Base-by-base conservation (phyloP, 2,113 vertebrate species). In the Phalacrocorax aristotelis region DNA sequence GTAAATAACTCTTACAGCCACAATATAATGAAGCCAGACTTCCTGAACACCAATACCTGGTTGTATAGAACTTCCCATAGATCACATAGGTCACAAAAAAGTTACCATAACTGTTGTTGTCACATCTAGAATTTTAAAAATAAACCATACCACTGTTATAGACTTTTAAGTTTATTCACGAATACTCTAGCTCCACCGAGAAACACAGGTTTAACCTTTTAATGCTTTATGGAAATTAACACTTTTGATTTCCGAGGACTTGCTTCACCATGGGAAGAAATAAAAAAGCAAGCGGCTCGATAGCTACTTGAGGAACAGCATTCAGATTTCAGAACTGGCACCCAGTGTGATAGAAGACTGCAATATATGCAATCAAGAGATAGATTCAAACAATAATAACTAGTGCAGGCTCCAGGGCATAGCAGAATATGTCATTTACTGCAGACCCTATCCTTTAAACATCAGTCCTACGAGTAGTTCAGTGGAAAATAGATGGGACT, bases 321-420 rank as follows among this genome's bases (percentile, higher is more conserved):
- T 57, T 76, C 70, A 52, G 71, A 48, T 92, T 92, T 80, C 90
- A 82, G 75, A 93, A 57, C 68, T 52, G 76, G 83, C 91, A 83
- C 54, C 49, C 81, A 4, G 34, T 25, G 75, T 94, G 87, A 91
- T 76, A 93, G 89, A 97, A 80, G 46, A 80, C 89, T 62, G 84
- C 87, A 95, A 89, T 96, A 90, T 90, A 58, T 91, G 93, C 93
- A 96, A 95, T 94, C 84, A 91, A 85, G 95, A 95, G 78, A 90
- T 13, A 87, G 89, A 97, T 85, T 95, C 95, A 85, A 93, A 96
- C 89, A 94, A 85, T 94, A 95, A 95, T 74, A 95, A 96, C 81
- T 69, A 83, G 91, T 87, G 65, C 58, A 83, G 89, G 93, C 96
- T 96, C 58, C 91, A 36, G 96, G 95, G 91, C 91, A 91, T 51